Conservation (phyloP, 2,888 invertebrate species). For the Ornithoptera priamus region DNA sequence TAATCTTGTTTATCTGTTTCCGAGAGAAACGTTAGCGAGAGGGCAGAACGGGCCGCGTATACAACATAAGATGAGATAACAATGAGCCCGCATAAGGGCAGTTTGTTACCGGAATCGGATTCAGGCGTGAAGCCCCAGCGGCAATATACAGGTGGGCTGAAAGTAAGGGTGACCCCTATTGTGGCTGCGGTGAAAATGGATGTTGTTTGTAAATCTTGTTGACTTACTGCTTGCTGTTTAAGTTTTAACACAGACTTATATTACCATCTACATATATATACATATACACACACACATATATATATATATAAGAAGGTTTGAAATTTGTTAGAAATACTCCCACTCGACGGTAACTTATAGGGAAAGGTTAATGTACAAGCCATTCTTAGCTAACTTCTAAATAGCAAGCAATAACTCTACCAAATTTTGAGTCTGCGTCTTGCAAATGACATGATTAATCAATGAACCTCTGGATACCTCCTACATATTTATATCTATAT, state of each 20-base stretch:
- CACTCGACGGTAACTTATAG: no score
- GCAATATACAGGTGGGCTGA: constrained; percentile 25
- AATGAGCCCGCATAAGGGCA: constrained; percentile 64
- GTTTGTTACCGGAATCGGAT: constrained; percentile 44
- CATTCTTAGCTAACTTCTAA: no score
- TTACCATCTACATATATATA: not conserved
- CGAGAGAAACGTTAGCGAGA: constrained; percentile 34
- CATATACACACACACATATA: no score
- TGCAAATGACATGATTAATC: no score
- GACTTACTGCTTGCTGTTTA: constrained; percentile 8
- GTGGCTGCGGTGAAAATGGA: constrained; percentile 11
- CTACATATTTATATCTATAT: no score
- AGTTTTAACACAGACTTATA: not conserved
- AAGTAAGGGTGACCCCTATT: constrained; percentile 28
- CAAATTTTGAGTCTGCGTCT: no score
- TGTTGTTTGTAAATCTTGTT: constrained; percentile 19
- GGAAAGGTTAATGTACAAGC: no score
- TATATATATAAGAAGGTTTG: not conserved
- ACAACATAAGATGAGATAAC: constrained; percentile 48
- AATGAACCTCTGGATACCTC: no score
- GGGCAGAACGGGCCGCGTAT: constrained; percentile 31
- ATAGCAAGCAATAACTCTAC: no score
- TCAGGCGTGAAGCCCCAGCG: constrained; percentile 33
- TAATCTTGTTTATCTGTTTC: constrained; percentile 60
- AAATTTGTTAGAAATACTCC: not conserved